These are phyloP conservation scores for Chlorospingus flavigularis DNA, from an alignment of 2,797 vertebrate genomes.

Conservation along the genomic window DNA sequence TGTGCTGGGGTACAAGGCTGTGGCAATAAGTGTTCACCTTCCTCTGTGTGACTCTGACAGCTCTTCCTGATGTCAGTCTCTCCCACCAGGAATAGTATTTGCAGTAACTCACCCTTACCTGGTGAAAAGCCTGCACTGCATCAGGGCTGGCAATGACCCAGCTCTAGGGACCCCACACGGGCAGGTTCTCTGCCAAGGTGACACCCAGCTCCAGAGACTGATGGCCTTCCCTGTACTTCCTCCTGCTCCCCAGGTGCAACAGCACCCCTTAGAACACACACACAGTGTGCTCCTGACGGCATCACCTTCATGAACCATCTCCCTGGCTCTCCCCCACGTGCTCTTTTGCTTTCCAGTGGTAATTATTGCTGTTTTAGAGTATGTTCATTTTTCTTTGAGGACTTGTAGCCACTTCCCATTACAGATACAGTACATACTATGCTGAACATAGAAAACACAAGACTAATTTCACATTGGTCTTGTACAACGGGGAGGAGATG, in stretches of 20 bases:
- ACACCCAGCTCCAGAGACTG: not conserved
- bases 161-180: not conserved
- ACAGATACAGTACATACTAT: slow-evolving; percentile 58
- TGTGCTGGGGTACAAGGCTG: not conserved
- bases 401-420: slow-evolving; percentile 32
- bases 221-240: not conserved
- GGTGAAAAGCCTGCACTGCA: not conserved
- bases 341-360: slow-evolving; percentile 57
- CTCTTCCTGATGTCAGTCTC: not conserved
- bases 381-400: not conserved
- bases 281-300: not conserved
- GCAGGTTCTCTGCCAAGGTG: not conserved
- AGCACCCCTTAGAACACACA: not conserved
- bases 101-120: not conserved
- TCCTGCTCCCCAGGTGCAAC: not conserved
- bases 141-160: not conserved
- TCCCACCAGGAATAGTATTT: not conserved
- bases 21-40: fast-evolving
- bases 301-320: not conserved
- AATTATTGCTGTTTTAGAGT: slow-evolving; percentile 74
- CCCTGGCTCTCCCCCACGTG: not conserved
- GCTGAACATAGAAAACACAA: slow-evolving; percentile 60
- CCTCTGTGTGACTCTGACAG: not conserved
- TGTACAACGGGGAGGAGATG: slow-evolving; percentile 20
- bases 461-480: slow-evolving; percentile 35